Conservation (phyloP, 1,140 invertebrate species). For the Drosophila repleta region DNA sequence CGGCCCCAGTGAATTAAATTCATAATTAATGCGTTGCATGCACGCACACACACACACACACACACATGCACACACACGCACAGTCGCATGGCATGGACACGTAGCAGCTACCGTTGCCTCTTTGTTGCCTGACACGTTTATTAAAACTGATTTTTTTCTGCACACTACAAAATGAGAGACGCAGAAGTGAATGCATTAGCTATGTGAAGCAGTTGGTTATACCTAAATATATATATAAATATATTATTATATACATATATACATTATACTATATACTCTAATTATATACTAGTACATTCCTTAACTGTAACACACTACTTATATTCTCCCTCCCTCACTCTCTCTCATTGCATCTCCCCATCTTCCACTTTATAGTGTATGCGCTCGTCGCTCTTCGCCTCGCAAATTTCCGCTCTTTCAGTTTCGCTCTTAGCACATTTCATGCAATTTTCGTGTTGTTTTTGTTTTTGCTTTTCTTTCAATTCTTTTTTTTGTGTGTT, state of each 20-base stretch:
- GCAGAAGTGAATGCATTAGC: conserved; percentile 3
- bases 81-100: conserved; percentile 45
- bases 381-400: neutral
- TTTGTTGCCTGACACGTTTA: conserved; percentile 79
- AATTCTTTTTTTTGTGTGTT: conserved; percentile 14
- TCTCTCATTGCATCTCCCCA: neutral
- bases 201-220: neutral
- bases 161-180: conserved; percentile 5
- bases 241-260: neutral
- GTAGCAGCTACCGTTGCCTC: conserved; percentile 72
- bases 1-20: conserved; percentile 77
- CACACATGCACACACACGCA: conserved; percentile 16
- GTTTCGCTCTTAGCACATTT: conserved; percentile 54
- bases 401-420: neutral
- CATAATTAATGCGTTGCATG: conserved; percentile 82
- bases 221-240: neutral
- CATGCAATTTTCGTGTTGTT: conserved; percentile 53
- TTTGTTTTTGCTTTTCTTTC: conserved; percentile 22
- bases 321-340: neutral
- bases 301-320: no score
- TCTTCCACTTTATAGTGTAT: neutral
- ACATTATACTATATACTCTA: no score
- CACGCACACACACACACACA: conserved; percentile 68
- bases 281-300: no score
- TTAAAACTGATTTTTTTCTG: conserved; percentile 74